Percentiles rank a stretch among this genome's conserved stretches.
Evolutionary conservation across 2,797 vertebrate species (phyloP).

Genomic region (Pipistrellus pygmaeus): DNA sequence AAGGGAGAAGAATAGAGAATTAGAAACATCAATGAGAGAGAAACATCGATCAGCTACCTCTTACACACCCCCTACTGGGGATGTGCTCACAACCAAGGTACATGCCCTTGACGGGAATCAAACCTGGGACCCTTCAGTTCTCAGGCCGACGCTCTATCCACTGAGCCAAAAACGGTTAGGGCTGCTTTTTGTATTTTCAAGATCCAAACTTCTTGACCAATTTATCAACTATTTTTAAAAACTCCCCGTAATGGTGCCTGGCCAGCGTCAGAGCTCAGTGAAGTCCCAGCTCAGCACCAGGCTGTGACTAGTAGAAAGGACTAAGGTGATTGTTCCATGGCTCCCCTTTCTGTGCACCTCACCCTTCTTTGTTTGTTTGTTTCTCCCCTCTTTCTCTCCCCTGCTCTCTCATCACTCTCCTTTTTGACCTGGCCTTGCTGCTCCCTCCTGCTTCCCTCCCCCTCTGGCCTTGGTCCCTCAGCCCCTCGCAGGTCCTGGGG

Average conservation of each 20-base stretch:
- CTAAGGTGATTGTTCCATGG: no score
- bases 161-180: no score
- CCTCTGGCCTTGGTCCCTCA: not conserved
- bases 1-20: no score
- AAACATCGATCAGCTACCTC: no score
- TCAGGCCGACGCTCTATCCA: no score
- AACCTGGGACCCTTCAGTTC: no score
- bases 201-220: no score
- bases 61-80: no score
- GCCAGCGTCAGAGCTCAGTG: not conserved
- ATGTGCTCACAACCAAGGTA: no score
- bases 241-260: not conserved
- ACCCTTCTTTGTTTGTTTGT: not conserved
- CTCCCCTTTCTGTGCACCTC: fast-evolving
- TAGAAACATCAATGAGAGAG: no score
- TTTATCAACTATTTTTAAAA: not conserved
- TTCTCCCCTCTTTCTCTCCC: not conserved
- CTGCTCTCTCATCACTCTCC: not conserved
- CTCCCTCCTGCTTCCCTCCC: fast-evolving
- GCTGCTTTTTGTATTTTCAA: no score
- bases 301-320: not conserved
- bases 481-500: constrained; percentile 84
- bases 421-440: not conserved
- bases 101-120: no score
- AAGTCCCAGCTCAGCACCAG: not conserved